Evolutionary conservation across 1,140 invertebrate genomes (phyloP).

Genomic region (Wiebesia pumilae): DNA sequence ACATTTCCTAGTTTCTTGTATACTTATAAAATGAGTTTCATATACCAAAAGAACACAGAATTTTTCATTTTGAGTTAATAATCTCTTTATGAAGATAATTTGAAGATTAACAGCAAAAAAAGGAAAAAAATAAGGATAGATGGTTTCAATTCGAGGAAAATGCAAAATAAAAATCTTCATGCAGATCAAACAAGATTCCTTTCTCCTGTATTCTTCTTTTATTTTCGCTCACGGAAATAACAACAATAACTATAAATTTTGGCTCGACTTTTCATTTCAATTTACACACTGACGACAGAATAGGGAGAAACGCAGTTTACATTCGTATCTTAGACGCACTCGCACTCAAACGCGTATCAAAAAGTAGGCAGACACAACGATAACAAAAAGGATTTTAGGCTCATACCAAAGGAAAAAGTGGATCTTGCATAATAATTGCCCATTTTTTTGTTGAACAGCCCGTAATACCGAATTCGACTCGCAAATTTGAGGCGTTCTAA

Average conservation of each 20-base stretch:
- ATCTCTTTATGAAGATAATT: too few species aligned
- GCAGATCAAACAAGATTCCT: not conserved
- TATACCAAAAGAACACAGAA: too few species aligned
- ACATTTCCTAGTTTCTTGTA: too few species aligned
- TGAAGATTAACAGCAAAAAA: too few species aligned
- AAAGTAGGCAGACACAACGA: not conserved
- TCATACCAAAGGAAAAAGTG: slow-evolving; percentile 53
- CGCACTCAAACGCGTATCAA: not conserved
- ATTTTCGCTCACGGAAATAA: not conserved
- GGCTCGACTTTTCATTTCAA: slow-evolving; percentile 19
- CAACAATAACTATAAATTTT: not conserved
- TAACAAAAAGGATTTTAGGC: not conserved
- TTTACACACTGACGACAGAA: not conserved
- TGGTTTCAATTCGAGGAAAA: not conserved
- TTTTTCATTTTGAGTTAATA: too few species aligned
- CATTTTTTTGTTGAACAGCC: not conserved
- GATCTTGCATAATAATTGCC: slow-evolving; percentile 54
- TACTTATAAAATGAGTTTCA: too few species aligned
- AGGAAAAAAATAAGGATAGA: too few species aligned
- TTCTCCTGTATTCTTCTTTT: slow-evolving; percentile 3
- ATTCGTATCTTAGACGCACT: not conserved
- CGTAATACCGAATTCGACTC: too few species aligned
- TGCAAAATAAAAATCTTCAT: slow-evolving; percentile 28
- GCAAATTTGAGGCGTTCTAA: slow-evolving; percentile 28
- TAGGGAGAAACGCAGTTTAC: not conserved